Base-by-base conservation (phyloP, 2,888 invertebrate genomes). In the Zhuqinia jingwanae region DNA sequence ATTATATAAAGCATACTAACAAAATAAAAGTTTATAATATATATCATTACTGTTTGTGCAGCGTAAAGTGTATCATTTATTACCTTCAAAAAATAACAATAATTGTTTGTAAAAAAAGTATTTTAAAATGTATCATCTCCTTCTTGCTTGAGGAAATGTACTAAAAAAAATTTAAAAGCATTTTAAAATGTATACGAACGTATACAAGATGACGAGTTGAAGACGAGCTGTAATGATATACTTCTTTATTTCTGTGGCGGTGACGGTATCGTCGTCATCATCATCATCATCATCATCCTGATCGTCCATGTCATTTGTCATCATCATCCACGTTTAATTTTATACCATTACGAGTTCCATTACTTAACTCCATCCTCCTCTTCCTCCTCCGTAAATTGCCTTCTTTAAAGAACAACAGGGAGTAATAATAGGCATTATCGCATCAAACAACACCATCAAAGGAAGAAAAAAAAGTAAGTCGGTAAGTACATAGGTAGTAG, bases 301-400 rank as follows among this genome's bases (percentile, higher is more conserved):
- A 36, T 36, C 36, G 8, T 56, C 73, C 60, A 30, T 78, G 78
- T 78, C 63, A 78, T 60, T 47, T 63, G 63, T 50, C 78, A 78
- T 78, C 78, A 45, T 50, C 78, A 77, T 58, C 70, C 47, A 70
- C 70, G 50, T 70, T 45, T 56, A 58, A 78, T 78, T 78, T 78
- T 63, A 36, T 36, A 63, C 45, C 78, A 78, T 60, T 63, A 58
- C 77, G n/a, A 30, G 47, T 47, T 50, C 70, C 70, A 70, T 70
- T 70, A 70, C 70, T 70, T 76, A 76, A 56, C 76, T 56, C 58
- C 42, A 56, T 56, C 76, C 56, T 22, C 25, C 10, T 68, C n/a
- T 56, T 42, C 45, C 20, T 63, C 30, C 10, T 42, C 47, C 10
- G 53, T 58, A 78, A 78, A 78, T 78, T 78, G 42, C 25, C 27